A percentile compares a stretch with the other conserved stretches of the same genome.
These are phyloP conservation scores for Sebastes flavidus DNA, from an alignment of 2,797 vertebrate species.

Conservation along the genomic window DNA sequence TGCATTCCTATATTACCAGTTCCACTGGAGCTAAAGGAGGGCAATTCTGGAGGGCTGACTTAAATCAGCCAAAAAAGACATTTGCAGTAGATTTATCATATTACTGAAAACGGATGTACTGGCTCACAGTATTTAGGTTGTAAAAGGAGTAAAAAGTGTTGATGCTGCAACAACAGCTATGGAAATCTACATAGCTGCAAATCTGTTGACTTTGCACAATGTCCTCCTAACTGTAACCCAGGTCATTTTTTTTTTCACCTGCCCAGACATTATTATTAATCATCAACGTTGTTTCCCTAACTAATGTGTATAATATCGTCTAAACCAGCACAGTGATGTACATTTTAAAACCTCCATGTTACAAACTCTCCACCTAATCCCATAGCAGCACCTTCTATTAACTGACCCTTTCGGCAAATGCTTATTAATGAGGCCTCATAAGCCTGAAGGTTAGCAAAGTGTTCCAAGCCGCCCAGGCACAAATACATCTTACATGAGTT, in stretches of 20 bases:
- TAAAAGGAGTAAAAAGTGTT: conserved; percentile 21
- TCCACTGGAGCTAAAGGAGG: neutral
- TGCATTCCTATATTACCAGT: neutral
- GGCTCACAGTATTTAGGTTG: neutral
- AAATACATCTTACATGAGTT: neutral
- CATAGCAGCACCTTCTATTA: neutral
- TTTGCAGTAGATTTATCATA: neutral
- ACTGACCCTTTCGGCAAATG: neutral
- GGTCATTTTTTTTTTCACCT: neutral
- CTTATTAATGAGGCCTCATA: neutral
- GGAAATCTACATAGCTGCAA: neutral
- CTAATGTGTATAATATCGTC: neutral
- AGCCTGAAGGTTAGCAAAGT: neutral
- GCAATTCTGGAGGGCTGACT: neutral
- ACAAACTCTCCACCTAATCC: neutral
- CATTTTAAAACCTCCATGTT: neutral
- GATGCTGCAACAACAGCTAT: neutral
- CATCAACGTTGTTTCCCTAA: neutral
- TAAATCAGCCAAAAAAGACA: neutral
- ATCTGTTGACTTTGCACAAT: conserved; percentile 15
- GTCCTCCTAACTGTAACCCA: neutral
- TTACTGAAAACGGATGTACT: neutral
- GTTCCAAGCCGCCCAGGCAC: neutral
- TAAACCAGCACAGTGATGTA: neutral
- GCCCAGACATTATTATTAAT: conserved; percentile 28